Base-by-base conservation (phyloP, 1,140 invertebrate species). In the Gryllus bimaculatus region DNA sequence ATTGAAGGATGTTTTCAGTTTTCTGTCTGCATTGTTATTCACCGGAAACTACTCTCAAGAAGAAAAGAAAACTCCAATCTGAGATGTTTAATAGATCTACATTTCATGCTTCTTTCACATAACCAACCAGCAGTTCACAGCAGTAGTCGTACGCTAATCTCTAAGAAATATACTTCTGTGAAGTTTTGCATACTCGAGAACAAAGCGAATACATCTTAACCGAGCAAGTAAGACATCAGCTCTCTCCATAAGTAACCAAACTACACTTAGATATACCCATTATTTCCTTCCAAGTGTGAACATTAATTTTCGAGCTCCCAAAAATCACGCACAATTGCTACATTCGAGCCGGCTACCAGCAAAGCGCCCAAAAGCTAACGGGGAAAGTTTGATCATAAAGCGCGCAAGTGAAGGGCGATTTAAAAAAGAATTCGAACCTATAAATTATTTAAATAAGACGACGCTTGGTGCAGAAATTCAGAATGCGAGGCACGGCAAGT, bases 401-500 rank as follows among this genome's bases (percentile, higher is more conserved):
- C 7, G 54, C 54, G 10, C 54, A 7, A 10, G 18, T 66, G 54
- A 66, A 66, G 54, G 54, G 18, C 54, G 54, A 66, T 66, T 66
- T 66, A 66, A 66, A 66, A 66, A 66, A 66, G 54, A 66, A 66
- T 66, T 18, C 54, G 7, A 66, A 66, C 54, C 54, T 66, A 66
- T 66, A 66, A 66, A 66, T 66, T 66, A 66, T 66, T 66, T 66
- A 66, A 66, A 66, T 66, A 66, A 66, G 54, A 66, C 10, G 54
- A 18, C 10, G 54, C 54, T 66, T 66, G 18, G 10, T 66, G 54
- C 54, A 66, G 54, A 66, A 66, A 18, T 39, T 39, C 26, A 39
- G 26, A 39, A 5, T 5, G 26, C 26, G 26, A 39, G 26, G 26
- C 26, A 39, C 26, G 26, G 26, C 26, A 39, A 39, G 26, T 39